These are phyloP conservation scores for Anthophora plumipes DNA, from an alignment of 2,888 invertebrate genomes.

Conservation along the genomic window DNA sequence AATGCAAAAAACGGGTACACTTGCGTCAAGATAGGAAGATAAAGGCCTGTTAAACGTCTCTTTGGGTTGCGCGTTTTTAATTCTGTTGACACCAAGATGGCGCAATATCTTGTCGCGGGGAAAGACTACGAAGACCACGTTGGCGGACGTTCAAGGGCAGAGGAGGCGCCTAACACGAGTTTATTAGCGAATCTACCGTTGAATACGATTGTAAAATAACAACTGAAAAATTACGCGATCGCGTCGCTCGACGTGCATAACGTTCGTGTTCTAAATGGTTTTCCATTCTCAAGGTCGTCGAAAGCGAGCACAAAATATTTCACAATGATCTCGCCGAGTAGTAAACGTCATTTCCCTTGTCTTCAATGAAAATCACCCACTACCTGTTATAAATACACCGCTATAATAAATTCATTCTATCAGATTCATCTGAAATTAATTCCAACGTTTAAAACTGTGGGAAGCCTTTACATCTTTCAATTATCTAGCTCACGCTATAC, in stretches of 20 bases:
- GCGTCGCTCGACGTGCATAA: not conserved
- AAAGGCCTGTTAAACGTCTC: constrained; percentile 22
- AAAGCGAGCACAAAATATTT: constrained; percentile 38
- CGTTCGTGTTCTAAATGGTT: constrained; percentile 18
- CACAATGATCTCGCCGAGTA: not conserved
- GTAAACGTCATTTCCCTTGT: not conserved
- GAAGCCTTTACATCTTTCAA: not conserved
- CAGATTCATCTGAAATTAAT: constrained; percentile 9
- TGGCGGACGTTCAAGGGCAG: constrained; percentile 63
- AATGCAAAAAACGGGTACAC: not conserved
- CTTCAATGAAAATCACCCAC: not conserved
- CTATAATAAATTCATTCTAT: not conserved
- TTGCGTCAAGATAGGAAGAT: not conserved
- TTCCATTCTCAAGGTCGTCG: constrained; percentile 41
- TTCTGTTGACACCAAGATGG: constrained; percentile 50
- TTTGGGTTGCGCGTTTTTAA: constrained; percentile 10
- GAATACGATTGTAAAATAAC: not conserved
- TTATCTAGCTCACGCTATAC: not conserved
- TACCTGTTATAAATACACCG: not conserved
- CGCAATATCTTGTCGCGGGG: constrained; percentile 42
- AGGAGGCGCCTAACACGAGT: constrained; percentile 44
- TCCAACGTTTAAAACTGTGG: too few species aligned
- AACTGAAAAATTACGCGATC: not conserved
- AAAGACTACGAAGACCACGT: constrained; percentile 46
- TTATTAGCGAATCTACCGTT: not conserved